Evolutionary conservation across 1,140 invertebrate genomes (phyloP), one percentile per base, ranked within the genome.

Genomic region (Drosophila leontia): DNA sequence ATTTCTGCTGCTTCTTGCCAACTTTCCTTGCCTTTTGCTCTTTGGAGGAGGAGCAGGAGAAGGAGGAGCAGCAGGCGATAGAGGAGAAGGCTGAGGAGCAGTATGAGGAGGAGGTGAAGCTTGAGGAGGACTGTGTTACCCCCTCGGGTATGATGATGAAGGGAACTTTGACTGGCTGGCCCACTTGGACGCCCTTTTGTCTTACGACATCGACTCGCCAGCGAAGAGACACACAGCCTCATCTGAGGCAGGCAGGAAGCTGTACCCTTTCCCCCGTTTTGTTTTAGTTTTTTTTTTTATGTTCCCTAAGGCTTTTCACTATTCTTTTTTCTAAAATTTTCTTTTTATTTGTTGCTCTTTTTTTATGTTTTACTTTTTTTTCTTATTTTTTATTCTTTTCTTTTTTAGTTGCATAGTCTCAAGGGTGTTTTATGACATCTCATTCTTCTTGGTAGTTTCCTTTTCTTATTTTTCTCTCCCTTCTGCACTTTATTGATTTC

Each of bases 171-270:
- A 1, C 34, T 37, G 57, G 29, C 34, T 37, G 57, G 29, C 39
- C 44, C 34, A 51, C 56, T 67, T 60, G 56, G 63, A 77, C 74
- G 72, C 75, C 74, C 74, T 69, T 76, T 76, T 77, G 74, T 76
- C 74, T 77, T 75, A 75, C 71, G 71, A 75, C 71, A 75, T 76
- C 51, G 72, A 56, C 60, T 75, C 44, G 48, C 70, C 71, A 71
- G 48, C 47, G 47, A 13, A 45, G 59, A 48, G 23, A 50, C 15
- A 45, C 11, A 35, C 64, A 41, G 68, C 64, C 35, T 56, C 53
- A 37, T 69, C 51, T 23, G 23, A 29, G 26, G 34, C 51, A 23
- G 48, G 29, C 50, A 48, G 50, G 64, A 70, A 71, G 51, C 26
- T n/a, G 53, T 37, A 34, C 35, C 48, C 34, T 37, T 35, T 34